Evolutionary conservation across 2,797 vertebrate species (phyloP), one percentile per base, ranked within the genome.

Genomic region (Bradypus variegatus): DNA sequence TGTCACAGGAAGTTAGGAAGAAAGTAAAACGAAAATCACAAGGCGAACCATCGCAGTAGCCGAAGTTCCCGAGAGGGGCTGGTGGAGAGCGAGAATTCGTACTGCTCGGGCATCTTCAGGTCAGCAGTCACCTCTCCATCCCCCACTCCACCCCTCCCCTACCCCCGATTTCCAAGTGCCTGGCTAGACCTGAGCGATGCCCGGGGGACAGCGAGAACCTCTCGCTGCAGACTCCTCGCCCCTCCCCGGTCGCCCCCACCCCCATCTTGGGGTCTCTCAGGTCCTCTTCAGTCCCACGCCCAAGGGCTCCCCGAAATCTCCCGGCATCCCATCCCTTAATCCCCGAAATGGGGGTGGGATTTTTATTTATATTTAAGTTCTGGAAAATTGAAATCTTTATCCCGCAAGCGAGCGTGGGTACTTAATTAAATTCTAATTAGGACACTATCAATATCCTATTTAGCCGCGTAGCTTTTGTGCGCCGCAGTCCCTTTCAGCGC

Each of bases 401-500:
- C 98, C 98, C 97, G 96, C 97, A 98, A 98, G 98, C 98, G 97
- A 98, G 97, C 97, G 97, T 98, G 97, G 97, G 97, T 97, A 98
- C 98, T 99, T 99, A 98, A 99, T 99, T 99, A 98, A 98, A 99
- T 98, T 99, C 98, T 99, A 99, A 99, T 99, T 99, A 99, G 98
- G 98, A 98, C 98, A 98, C 98, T 98, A 98, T 99, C 98, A 98
- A 98, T 98, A 98, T 98, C 98, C 98, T 98, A 98, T 98, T 99
- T 98, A 98, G 98, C 98, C 97, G 98, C 98, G 97, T 98, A 97
- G 98, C 98, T 98, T 98, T 98, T 99, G 98, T 98, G 98, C 96
- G 96, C 96, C 97, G 97, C 97, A 96, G 98, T 98, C 97, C 98
- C 97, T 98, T 98, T 98, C 97, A 97, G 97, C 95, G 95, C 97